These are phyloP conservation scores for Anoplophora glabripennis DNA, from an alignment of 1,140 invertebrate species.

Conservation along the genomic window DNA sequence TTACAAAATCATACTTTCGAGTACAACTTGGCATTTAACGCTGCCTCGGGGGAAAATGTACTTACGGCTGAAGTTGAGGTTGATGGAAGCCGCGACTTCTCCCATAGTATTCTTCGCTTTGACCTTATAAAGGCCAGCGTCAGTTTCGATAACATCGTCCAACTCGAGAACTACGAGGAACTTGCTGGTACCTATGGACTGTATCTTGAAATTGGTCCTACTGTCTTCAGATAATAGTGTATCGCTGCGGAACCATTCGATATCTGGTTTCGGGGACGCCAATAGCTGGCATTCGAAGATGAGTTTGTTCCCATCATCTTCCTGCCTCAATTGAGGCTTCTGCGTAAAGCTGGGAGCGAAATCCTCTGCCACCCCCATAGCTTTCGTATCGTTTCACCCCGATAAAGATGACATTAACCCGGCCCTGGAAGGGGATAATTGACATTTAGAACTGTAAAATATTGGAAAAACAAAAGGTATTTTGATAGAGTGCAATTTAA, in stretches of 20 bases:
- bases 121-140: constrained; percentile 96
- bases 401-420: constrained; percentile 44
- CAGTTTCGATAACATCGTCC: constrained; percentile 91
- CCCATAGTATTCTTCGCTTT: constrained; percentile 97
- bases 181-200: constrained; percentile 79
- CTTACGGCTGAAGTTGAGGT: constrained; percentile 98
- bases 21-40: background rate
- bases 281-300: constrained; percentile 91
- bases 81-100: constrained; percentile 96
- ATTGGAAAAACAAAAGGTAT: background rate
- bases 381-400: constrained; percentile 39
- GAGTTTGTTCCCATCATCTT: constrained; percentile 92
- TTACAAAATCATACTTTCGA: no score
- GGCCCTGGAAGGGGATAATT: constrained; percentile 32
- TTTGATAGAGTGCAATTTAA: no score
- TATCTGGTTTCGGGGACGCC: constrained; percentile 79
- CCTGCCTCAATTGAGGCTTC: constrained; percentile 92
- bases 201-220: constrained; percentile 82
- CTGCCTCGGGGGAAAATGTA: constrained; percentile 42
- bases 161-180: constrained; percentile 89
- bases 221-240: constrained; percentile 75
- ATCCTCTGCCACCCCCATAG: constrained; percentile 84
- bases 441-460: constrained; percentile 10
- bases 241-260: constrained; percentile 88
- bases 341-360: constrained; percentile 96